Evolutionary conservation across 2,113 vertebrate species (phyloP).

Genomic region (Oreochromis spilurus): DNA sequence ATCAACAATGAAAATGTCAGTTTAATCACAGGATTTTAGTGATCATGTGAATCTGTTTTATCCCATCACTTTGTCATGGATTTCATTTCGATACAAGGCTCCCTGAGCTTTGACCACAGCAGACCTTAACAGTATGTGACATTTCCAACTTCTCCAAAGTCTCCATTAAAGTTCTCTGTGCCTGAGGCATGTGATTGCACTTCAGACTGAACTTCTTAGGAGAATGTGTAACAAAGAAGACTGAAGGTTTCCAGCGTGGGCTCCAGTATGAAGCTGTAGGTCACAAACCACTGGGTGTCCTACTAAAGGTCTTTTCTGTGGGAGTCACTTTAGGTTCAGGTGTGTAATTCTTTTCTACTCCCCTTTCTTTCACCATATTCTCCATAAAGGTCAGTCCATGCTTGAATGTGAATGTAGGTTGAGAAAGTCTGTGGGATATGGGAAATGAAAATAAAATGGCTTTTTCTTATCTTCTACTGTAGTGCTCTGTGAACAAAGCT

Average conservation of each 20-base stretch:
- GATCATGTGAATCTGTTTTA: not conserved
- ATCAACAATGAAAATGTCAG: not conserved
- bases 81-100: not conserved
- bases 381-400: slow-evolving; percentile 45
- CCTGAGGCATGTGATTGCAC: not conserved
- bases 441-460: slow-evolving; percentile 36
- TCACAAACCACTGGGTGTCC: slow-evolving; percentile 4
- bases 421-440: not conserved
- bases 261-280: not conserved
- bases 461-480: slow-evolving; percentile 32
- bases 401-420: slow-evolving; percentile 10
- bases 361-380: not conserved
- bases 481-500: not conserved
- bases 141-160: slow-evolving; percentile 20
- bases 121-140: not conserved
- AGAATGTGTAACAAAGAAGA: not conserved
- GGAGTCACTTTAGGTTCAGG: slow-evolving; percentile 6
- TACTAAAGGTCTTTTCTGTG: not conserved
- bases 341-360: not conserved
- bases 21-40: not conserved
- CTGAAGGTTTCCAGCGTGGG: not conserved
- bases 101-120: not conserved
- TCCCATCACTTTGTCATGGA: not conserved
- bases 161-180: not conserved
- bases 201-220: slow-evolving; percentile 9